Evolutionary conservation across 2,888 invertebrate species (phyloP).

Genomic region (Pediacus dermestoides): DNA sequence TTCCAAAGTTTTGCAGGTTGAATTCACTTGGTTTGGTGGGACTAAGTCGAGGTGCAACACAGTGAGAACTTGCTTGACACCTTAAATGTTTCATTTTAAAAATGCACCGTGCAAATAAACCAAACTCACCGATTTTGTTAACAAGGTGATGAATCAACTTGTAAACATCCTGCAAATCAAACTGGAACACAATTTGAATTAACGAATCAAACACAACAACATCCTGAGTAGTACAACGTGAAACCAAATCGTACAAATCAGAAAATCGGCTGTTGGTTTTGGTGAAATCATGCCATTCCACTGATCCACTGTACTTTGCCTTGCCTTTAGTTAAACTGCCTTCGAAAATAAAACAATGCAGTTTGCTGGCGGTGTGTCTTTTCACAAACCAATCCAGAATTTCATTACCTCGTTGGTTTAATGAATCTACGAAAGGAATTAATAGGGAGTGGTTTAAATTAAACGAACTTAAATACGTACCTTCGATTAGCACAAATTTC

Average conservation of each 20-base stretch:
- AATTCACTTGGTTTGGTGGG: no score
- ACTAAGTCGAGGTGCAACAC: constrained; percentile 54
- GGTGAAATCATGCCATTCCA: no score
- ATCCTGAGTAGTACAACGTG: constrained; percentile 23
- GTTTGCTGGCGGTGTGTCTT: constrained; percentile 30
- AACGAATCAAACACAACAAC: constrained; percentile 43
- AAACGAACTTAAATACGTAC: constrained; percentile 25
- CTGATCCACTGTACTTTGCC: no score
- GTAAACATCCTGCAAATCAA: no score
- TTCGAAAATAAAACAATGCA: constrained; percentile 40
- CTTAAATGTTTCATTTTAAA: constrained; percentile 21
- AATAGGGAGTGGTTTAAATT: constrained; percentile 9
- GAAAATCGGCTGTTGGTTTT: constrained; percentile 18
- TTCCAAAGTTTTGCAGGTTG: constrained; percentile 50
- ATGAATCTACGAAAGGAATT: constrained; percentile 35
- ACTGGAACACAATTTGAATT: no score
- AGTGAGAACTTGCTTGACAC: constrained; percentile 35
- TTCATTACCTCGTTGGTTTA: constrained; percentile 31
- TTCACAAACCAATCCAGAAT: constrained; percentile 36
- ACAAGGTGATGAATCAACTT: no score
- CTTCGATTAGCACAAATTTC: constrained; percentile 43
- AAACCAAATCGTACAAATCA: constrained; percentile 25
- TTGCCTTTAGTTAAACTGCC: no score
- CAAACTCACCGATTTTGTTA: no score
- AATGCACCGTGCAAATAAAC: constrained; percentile 7